Percentiles rank a stretch among this genome's conserved stretches.
These are phyloP conservation scores for Lepus townsendii DNA, from an alignment of 2,797 vertebrate genomes.

Conservation along the genomic window DNA sequence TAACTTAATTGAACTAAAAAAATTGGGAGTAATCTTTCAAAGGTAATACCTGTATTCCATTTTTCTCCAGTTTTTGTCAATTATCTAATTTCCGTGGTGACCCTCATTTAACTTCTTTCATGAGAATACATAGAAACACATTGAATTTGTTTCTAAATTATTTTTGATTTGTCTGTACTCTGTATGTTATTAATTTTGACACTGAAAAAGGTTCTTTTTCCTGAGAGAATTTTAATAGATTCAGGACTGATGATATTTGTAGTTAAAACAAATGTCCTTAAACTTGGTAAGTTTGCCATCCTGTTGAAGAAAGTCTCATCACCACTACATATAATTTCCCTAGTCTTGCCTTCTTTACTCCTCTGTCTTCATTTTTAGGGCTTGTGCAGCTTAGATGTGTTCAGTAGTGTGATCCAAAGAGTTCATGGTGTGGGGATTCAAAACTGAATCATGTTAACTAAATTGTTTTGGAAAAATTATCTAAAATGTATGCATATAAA, in stretches of 20 bases:
- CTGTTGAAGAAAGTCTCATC: neutral
- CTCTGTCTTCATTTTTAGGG: neutral
- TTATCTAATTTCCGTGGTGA: neutral
- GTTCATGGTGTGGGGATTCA: neutral
- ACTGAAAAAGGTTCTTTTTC: neutral
- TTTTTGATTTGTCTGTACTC: constrained; percentile 30
- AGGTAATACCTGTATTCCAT: neutral
- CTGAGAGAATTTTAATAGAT: neutral
- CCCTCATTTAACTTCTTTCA: neutral
- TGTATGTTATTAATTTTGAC: constrained; percentile 27
- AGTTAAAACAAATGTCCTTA: neutral
- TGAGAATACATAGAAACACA: neutral
- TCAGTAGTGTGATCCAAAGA: neutral
- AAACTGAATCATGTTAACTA: neutral
- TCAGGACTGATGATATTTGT: constrained; percentile 28
- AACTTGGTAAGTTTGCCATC: neutral
- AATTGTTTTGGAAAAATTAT: constrained; percentile 20
- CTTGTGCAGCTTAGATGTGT: neutral
- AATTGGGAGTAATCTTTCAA: neutral
- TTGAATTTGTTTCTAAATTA: constrained; percentile 2
- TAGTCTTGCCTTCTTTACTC: neutral
- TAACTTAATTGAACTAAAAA: neutral
- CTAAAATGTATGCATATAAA: constrained; percentile 37
- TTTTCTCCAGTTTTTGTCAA: neutral
- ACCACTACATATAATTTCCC: rapidly evolving